Evolutionary conservation across 2,797 vertebrate species (phyloP).

Genomic region (Gobio occitaniae): DNA sequence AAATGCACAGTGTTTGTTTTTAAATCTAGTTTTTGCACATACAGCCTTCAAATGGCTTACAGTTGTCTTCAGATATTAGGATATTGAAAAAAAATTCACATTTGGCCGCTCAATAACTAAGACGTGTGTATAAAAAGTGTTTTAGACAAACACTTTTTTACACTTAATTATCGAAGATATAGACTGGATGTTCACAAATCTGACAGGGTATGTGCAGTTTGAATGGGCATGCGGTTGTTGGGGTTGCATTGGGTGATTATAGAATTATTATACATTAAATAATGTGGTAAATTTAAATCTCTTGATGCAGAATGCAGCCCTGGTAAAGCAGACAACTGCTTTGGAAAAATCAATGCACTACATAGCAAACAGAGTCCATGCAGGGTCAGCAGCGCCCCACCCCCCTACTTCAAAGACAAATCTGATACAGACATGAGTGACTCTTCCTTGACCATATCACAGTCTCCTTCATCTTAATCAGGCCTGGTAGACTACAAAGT

Average conservation of each 20-base stretch:
- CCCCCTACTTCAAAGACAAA: conserved; percentile 45
- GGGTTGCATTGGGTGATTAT: background rate
- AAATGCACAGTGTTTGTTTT: background rate
- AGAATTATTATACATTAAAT: background rate
- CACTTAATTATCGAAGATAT: background rate
- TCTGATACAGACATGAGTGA: conserved; percentile 56
- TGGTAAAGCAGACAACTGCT: conserved; percentile 7
- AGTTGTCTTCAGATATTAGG: background rate
- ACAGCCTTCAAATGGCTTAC: background rate
- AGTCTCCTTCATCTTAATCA: conserved; percentile 59
- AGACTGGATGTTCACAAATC: background rate
- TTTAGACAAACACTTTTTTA: background rate
- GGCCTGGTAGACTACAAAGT: conserved; percentile 61
- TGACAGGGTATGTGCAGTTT: background rate
- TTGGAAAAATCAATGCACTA: conserved; percentile 39
- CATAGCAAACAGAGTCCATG: conserved; percentile 28
- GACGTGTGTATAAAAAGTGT: background rate
- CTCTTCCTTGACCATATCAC: conserved; percentile 52
- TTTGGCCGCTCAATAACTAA: background rate
- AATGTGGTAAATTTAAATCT: background rate
- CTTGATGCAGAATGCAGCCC: background rate
- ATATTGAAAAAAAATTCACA: background rate
- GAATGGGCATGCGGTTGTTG: background rate
- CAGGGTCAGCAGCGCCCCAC: conserved; percentile 20
- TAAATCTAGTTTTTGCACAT: background rate